Base-by-base conservation (phyloP, 2,797 vertebrate genomes). In the Toxotes lorentzi region DNA sequence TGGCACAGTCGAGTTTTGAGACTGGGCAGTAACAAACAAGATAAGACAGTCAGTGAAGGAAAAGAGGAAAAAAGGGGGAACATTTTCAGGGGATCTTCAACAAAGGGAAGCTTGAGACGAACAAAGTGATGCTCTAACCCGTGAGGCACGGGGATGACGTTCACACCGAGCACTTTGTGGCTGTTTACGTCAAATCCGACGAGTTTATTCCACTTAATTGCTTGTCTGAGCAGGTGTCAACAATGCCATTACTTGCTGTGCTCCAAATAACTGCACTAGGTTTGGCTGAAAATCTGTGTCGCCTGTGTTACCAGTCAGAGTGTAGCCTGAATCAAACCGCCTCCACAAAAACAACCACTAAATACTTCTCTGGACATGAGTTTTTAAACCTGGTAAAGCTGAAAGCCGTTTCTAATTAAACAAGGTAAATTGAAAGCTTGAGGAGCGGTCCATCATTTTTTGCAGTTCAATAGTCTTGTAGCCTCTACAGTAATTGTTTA, bases 21-120 rank as follows among this genome's bases (percentile, higher is more conserved):
- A 73, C 70, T 34, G 56, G 77, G 43, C 73, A 88, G 70, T 73
- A 86, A 88, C 84, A 91, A 92, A 93, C 83, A 82, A 87, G 84
- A 90, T 82, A 88, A 90, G 90, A 89, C 84, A 84, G 87, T 68
- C 67, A 54, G 81, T 51, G 75, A 89, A 72, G 68, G 56, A 82
- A 72, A 75, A 81, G 64, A 70, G 59, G 34, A 82, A 70, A 82
- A 70, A 71, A 82, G 64, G 68, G 56, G 27, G 71, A 67, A 70
- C 27, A 78, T 83, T 86, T 83, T 79, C 59, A 43, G 68, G 64
- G 50, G 41, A 71, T 79, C 66, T 82, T 73, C 54, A 86, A 76
- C 63, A 68, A 81, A 58, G 78, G 47, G 62, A 84, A 73, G 69
- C 79, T 81, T 24, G 34, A 84, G 81, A 76, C 68, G 6, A 67